phyloP scores from a whole-genome alignment of 2,113 vertebrate genomes.

The Desmodus rotundus region DNA sequence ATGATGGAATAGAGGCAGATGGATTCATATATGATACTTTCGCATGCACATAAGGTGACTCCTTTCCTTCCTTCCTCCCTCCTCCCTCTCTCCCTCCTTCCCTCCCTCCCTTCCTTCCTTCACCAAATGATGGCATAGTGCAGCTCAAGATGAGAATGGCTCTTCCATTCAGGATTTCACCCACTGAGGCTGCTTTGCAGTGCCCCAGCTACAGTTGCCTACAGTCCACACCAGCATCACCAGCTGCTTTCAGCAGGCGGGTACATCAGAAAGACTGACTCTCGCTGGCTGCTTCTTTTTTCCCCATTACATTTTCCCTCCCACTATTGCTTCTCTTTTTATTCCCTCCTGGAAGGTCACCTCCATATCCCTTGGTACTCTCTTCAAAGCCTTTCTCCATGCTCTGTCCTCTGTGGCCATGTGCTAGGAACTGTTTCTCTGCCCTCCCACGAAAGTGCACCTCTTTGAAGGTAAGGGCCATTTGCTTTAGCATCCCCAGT shows the following conservation, averaged over 20 bases:
- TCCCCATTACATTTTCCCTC: neutral
- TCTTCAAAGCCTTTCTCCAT: neutral
- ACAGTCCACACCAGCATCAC: neutral
- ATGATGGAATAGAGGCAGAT: neutral
- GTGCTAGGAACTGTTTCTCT: neutral
- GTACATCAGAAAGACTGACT: neutral
- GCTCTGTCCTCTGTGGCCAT: neutral
- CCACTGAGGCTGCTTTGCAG: neutral
- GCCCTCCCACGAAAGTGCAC: neutral
- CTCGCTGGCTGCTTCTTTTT: neutral
- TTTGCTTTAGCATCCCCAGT: neutral
- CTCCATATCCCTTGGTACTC: neutral
- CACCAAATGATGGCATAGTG: neutral
- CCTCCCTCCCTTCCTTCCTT: neutral
- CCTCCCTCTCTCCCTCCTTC: neutral
- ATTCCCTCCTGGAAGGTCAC: neutral
- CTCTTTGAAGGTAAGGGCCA: neutral
- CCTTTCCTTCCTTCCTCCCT: neutral
- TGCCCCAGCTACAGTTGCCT: neutral
- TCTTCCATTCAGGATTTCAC: neutral
- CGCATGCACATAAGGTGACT: neutral
- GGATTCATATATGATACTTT: neutral
- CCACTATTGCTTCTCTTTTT: neutral
- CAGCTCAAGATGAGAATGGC: neutral
- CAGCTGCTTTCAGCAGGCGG: neutral